Evolutionary conservation across 30 jellyfish, hydroid and myxozoan genomes (phyloP).

Genomic region (Turritopsis dohrnii): DNA sequence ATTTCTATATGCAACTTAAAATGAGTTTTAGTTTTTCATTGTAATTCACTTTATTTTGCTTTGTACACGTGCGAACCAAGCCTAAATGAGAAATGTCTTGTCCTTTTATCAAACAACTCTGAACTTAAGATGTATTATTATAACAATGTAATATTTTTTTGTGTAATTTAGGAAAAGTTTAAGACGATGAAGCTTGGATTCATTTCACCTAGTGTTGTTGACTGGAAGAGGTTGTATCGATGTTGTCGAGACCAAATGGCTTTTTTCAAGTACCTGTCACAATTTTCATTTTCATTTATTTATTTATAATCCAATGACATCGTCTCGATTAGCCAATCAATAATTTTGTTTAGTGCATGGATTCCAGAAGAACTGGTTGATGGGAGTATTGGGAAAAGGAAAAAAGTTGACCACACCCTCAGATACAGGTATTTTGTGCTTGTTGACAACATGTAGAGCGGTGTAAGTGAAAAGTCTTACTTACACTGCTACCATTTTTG

Average conservation of each 20-base stretch:
- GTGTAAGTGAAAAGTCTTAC: neutral
- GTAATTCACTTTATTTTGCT: too few species aligned
- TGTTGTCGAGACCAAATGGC: conserved; percentile 17
- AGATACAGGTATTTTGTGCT: neutral
- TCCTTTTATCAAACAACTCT: too few species aligned
- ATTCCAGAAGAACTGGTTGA: neutral
- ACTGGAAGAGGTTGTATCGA: conserved; percentile 11
- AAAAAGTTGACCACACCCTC: neutral
- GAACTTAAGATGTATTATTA: too few species aligned
- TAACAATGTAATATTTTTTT: neutral
- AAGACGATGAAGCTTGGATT: neutral
- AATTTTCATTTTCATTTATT: neutral
- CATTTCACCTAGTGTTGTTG: conserved; percentile 14
- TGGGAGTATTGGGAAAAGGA: neutral
- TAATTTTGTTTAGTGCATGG: neutral
- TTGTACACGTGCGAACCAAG: too few species aligned
- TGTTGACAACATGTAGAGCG: neutral
- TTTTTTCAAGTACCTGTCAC: neutral
- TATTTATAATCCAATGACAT: too few species aligned
- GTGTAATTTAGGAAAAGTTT: neutral
- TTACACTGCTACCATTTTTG: neutral
- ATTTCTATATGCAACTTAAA: too few species aligned
- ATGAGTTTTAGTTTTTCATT: too few species aligned
- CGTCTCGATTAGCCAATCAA: neutral
- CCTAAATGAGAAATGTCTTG: too few species aligned